Percentiles rank a stretch among this genome's conserved stretches.
Evolutionary conservation across 2,888 invertebrate genomes (phyloP).

Genomic region (Cordilura impudica): DNA sequence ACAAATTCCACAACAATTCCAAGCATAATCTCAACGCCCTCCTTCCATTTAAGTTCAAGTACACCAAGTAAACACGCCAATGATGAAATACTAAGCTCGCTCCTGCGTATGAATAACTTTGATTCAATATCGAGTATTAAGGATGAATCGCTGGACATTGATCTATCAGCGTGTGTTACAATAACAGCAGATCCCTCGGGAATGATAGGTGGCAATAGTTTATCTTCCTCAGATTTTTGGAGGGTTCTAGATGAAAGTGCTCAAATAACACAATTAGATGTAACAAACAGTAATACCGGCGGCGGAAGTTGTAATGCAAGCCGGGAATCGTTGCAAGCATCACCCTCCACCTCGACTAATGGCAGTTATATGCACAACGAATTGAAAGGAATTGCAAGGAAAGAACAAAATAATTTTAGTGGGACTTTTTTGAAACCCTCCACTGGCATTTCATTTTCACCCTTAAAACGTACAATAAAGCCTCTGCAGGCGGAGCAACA

Average conservation of each 20-base stretch:
- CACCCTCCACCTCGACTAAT: slow-evolving; percentile 31
- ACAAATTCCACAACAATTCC: slow-evolving; percentile 26
- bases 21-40: slow-evolving; percentile 12
- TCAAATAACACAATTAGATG: slow-evolving; percentile 71
- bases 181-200: slow-evolving; percentile 73
- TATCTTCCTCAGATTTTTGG: slow-evolving; percentile 77
- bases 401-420: slow-evolving; percentile 68
- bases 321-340: slow-evolving; percentile 25
- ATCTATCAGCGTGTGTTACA: slow-evolving; percentile 77
- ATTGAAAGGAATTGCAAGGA: slow-evolving; percentile 55
- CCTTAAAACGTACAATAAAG: slow-evolving; percentile 68
- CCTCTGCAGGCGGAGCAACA: slow-evolving; percentile 49
- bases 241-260: slow-evolving; percentile 75
- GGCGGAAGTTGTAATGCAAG: slow-evolving; percentile 7
- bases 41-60: slow-evolving; percentile 4
- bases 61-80: slow-evolving; percentile 65
- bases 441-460: slow-evolving; percentile 65
- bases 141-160: slow-evolving; percentile 77
- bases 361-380: slow-evolving; percentile 14
- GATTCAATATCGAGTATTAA: slow-evolving; percentile 77
- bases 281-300: slow-evolving; percentile 62
- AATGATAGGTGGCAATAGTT: slow-evolving; percentile 72
- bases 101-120: slow-evolving; percentile 75
- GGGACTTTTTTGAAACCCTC: slow-evolving; percentile 72
- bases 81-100: slow-evolving; percentile 75